These are phyloP conservation scores for Trissolcus brochymenae DNA, from an alignment of 2,888 invertebrate genomes.

Conservation along the genomic window DNA sequence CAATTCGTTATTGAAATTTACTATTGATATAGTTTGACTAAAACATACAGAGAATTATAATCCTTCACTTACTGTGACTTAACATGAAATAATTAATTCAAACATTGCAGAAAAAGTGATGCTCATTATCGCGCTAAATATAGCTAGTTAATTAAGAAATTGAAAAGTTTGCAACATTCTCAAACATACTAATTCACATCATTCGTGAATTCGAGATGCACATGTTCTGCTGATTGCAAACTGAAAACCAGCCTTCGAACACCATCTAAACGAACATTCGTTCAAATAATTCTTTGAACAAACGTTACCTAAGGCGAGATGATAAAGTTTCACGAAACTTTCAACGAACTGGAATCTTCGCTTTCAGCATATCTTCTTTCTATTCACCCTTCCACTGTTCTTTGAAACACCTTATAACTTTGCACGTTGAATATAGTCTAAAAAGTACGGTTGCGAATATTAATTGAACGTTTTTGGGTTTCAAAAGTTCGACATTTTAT, in stretches of 20 bases:
- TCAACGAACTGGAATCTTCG: constrained; percentile 39
- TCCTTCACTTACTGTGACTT: no score
- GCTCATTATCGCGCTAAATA: no score
- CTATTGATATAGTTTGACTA: no score
- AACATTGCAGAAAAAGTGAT: not conserved
- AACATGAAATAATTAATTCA: not conserved
- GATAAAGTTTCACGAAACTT: constrained; percentile 64
- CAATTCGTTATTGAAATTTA: no score
- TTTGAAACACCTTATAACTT: constrained; percentile 25
- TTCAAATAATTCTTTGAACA: constrained; percentile 43
- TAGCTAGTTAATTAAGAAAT: no score
- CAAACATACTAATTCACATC: no score
- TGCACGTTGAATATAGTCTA: constrained; percentile 13
- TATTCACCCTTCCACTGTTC: constrained; percentile 34
- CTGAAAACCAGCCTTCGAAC: constrained; percentile 5
- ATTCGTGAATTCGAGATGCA: no score
- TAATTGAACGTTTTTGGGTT: constrained; percentile 17
- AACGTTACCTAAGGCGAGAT: constrained; percentile 57
- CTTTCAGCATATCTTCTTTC: constrained; percentile 29
- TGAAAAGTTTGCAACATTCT: no score
- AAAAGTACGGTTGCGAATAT: constrained; percentile 19
- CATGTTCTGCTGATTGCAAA: constrained; percentile 8
- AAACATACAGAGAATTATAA: no score
- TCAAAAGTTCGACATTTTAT: not conserved
- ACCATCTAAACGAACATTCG: constrained; percentile 20